Conservation (phyloP, 2,888 invertebrate genomes). For the Torymus aiolomorphi region DNA sequence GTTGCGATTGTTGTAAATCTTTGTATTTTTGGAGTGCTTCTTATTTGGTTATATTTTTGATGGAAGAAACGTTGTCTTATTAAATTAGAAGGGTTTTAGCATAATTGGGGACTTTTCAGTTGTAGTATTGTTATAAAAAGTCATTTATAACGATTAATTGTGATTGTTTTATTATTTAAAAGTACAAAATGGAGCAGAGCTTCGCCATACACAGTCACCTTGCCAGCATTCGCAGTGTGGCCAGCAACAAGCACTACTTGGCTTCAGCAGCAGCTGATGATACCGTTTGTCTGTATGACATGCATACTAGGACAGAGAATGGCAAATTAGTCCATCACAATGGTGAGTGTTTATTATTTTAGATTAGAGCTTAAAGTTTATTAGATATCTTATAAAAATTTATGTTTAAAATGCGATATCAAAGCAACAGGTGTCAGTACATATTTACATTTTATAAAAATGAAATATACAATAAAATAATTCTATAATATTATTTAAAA, state of each 20-base stretch:
- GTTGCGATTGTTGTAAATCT: too few relatives aligned
- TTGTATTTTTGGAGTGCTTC: too few relatives aligned
- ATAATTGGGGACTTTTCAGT: too few relatives aligned
- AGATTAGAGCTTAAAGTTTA: too few relatives aligned
- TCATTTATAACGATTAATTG: background rate
- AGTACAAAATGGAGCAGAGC: slow-evolving; percentile 82
- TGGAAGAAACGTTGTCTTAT: too few relatives aligned
- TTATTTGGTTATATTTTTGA: too few relatives aligned
- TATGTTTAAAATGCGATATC: too few relatives aligned
- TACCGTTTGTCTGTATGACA: slow-evolving; percentile 89
- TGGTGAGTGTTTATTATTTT: slow-evolving; percentile 75
- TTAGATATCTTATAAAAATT: too few relatives aligned
- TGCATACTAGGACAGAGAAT: slow-evolving; percentile 86
- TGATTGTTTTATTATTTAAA: slow-evolving; percentile 70
- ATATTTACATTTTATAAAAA: background rate
- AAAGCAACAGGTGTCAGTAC: too few relatives aligned
- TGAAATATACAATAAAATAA: background rate
- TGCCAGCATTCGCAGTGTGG: slow-evolving; percentile 86
- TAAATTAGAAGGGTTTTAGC: too few relatives aligned
- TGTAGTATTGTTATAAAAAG: too few relatives aligned
- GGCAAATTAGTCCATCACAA: slow-evolving; percentile 89
- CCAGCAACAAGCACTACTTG: slow-evolving; percentile 83
- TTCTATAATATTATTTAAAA: too few relatives aligned
- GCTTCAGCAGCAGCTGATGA: slow-evolving; percentile 95
- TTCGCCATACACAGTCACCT: slow-evolving; percentile 93